These are phyloP conservation scores for Hesperophylax magnus DNA, from an alignment of 1,140 invertebrate species.

Conservation along the genomic window DNA sequence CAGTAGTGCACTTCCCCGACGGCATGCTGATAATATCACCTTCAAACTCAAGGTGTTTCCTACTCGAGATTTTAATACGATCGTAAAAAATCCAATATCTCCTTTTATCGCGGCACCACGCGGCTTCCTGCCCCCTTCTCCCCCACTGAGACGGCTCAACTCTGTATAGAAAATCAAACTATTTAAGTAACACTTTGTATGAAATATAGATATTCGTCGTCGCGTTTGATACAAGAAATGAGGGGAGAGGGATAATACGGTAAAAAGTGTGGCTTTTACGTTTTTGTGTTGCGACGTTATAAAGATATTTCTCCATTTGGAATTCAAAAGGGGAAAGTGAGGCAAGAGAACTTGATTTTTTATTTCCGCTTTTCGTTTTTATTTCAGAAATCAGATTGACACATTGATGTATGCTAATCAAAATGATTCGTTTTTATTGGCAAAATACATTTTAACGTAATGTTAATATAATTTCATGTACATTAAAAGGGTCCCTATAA, in stretches of 20 bases:
- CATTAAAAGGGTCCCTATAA: too few relatives aligned
- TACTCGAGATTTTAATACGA: slow-evolving; percentile 21
- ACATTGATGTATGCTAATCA: too few relatives aligned
- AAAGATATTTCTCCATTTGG: too few relatives aligned
- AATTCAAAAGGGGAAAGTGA: too few relatives aligned
- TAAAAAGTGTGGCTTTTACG: too few relatives aligned
- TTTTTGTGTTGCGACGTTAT: too few relatives aligned
- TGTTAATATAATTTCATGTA: too few relatives aligned
- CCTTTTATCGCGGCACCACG: not conserved
- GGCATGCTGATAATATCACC: slow-evolving; percentile 16
- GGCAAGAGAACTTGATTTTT: too few relatives aligned
- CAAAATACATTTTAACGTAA: too few relatives aligned
- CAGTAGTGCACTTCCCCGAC: not conserved
- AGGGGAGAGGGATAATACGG: not conserved
- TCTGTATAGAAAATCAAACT: slow-evolving; percentile 22
- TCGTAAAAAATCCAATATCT: slow-evolving; percentile 40
- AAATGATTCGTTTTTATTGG: too few relatives aligned
- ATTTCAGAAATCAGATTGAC: too few relatives aligned
- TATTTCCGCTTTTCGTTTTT: too few relatives aligned
- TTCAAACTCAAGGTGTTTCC: slow-evolving; percentile 1
- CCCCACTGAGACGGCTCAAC: not conserved
- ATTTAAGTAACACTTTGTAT: slow-evolving; percentile 29
- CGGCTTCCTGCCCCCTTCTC: not conserved
- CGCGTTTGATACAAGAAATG: slow-evolving; percentile 13
- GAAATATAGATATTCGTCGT: slow-evolving; percentile 22